Conservation (phyloP, 2,888 invertebrate genomes). For the Plagodis pulveraria region DNA sequence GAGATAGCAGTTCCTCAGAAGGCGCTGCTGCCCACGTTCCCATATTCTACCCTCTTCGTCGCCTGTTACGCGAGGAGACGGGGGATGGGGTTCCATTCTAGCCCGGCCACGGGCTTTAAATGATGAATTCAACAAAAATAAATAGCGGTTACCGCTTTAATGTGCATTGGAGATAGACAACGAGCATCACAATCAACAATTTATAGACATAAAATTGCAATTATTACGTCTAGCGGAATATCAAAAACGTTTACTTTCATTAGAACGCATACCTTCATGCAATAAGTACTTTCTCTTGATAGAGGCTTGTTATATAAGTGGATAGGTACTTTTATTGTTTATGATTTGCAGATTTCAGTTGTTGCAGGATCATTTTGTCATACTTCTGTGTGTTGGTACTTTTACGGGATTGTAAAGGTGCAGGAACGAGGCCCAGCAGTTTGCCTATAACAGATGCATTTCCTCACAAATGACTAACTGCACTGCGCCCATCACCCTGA, state of each 20-base stretch:
- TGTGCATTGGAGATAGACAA: conserved; percentile 17
- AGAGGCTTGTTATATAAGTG: conserved; percentile 3
- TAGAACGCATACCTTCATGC: conserved; percentile 46
- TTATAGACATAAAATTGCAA: conserved; percentile 31
- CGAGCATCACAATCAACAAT: conserved; percentile 28
- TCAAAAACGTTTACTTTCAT: conserved; percentile 39
- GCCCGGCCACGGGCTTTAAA: background rate
- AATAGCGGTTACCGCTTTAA: background rate
- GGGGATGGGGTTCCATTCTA: too few species aligned
- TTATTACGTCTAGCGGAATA: conserved; percentile 23
- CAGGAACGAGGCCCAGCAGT: too few species aligned
- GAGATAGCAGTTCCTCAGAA: too few species aligned
- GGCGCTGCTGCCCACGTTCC: too few species aligned
- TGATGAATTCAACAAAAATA: background rate
- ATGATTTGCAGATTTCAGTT: background rate
- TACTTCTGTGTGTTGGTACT: too few species aligned
- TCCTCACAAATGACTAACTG: too few species aligned
- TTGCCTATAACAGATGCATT: too few species aligned
- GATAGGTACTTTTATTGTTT: background rate
- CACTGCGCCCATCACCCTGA: too few species aligned
- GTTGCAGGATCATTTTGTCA: too few species aligned
- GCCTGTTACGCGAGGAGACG: too few species aligned
- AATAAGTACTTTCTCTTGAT: conserved; percentile 43
- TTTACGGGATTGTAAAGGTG: too few species aligned
- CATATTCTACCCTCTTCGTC: too few species aligned